Percentiles rank a stretch among this genome's conserved stretches.
Conservation (phyloP, 1,140 invertebrate species). For the Bombus pyrosoma region DNA sequence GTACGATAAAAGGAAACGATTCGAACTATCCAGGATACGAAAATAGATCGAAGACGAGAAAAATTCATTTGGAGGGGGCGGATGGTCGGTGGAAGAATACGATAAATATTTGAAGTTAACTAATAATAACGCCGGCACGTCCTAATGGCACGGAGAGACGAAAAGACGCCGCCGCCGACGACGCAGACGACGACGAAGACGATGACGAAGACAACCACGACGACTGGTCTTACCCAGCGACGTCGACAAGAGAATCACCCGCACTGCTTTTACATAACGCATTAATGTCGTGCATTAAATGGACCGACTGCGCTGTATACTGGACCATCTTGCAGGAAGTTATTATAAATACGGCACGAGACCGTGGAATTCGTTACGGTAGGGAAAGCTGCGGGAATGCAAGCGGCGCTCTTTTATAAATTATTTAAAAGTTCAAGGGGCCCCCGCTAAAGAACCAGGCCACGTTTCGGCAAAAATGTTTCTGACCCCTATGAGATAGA, state of each 20-base stretch:
- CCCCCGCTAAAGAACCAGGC: no score
- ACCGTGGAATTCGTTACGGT: slow-evolving; percentile 46
- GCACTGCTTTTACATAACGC: slow-evolving; percentile 64
- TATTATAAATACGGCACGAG: slow-evolving; percentile 55
- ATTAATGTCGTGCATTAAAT: slow-evolving; percentile 65
- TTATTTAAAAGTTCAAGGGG: slow-evolving; percentile 45
- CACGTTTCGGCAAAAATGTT: slow-evolving; percentile 39
- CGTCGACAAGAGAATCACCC: slow-evolving; percentile 51
- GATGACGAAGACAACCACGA: slow-evolving; percentile 5
- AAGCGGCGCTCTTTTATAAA: slow-evolving; percentile 34
- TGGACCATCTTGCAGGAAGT: slow-evolving; percentile 59
- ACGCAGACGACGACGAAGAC: slow-evolving; percentile 32
- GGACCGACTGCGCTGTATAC: slow-evolving; percentile 20
- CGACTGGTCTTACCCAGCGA: slow-evolving; percentile 2
- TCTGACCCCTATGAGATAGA: slow-evolving; percentile 2
- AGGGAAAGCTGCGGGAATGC: slow-evolving; percentile 50
- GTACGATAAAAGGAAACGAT: slow-evolving; percentile 6
- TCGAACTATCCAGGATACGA: slow-evolving; percentile 39
- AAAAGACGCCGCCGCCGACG: slow-evolving; percentile 60
- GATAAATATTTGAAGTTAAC: slow-evolving; percentile 79
- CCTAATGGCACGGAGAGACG: slow-evolving; percentile 61
- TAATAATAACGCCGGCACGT: slow-evolving; percentile 75
- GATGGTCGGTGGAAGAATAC: slow-evolving; percentile 63
- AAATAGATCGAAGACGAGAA: slow-evolving; percentile 53
- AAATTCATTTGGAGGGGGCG: slow-evolving; percentile 22